phyloP scores from a whole-genome alignment of 2,888 invertebrate genomes.

The Exocentrus adspersus region DNA sequence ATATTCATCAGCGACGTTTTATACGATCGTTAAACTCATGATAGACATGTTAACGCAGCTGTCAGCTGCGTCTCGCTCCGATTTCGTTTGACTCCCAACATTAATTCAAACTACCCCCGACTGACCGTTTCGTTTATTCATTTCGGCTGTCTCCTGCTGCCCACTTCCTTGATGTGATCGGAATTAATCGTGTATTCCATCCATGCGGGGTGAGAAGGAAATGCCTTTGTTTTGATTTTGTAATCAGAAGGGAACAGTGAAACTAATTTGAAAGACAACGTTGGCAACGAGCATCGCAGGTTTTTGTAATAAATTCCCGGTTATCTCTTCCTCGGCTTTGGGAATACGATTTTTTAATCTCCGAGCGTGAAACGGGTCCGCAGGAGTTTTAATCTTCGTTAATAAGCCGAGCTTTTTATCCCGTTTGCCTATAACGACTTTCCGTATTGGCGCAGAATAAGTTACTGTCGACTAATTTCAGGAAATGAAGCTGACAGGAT shows the following conservation, averaged over 20 bases:
- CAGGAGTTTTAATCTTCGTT: not conserved
- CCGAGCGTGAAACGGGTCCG: not conserved
- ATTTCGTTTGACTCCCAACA: not conserved
- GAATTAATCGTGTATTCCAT: not conserved
- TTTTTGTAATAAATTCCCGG: not conserved
- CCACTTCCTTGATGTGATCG: not conserved
- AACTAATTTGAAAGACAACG: not conserved
- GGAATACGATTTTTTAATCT: slow-evolving; percentile 1
- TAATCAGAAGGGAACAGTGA: too few relatives aligned
- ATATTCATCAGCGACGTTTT: slow-evolving; percentile 1
- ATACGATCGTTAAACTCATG: not conserved
- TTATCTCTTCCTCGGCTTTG: not conserved
- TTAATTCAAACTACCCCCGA: not conserved
- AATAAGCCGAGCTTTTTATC: not conserved
- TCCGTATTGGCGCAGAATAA: too few relatives aligned
- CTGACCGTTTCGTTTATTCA: too few relatives aligned
- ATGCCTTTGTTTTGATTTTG: too few relatives aligned
- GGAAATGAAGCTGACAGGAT: too few relatives aligned
- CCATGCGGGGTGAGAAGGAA: too few relatives aligned
- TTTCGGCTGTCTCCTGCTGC: not conserved
- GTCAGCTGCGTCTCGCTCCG: not conserved
- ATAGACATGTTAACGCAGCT: slow-evolving; percentile 3
- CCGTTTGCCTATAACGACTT: not conserved
- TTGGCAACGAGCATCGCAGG: not conserved
- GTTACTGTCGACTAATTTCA: too few relatives aligned